Percentiles rank a stretch among this genome's conserved stretches.
These are phyloP conservation scores for Paratrypauchen microcephalus DNA, from an alignment of 2,797 vertebrate species.

Conservation along the genomic window DNA sequence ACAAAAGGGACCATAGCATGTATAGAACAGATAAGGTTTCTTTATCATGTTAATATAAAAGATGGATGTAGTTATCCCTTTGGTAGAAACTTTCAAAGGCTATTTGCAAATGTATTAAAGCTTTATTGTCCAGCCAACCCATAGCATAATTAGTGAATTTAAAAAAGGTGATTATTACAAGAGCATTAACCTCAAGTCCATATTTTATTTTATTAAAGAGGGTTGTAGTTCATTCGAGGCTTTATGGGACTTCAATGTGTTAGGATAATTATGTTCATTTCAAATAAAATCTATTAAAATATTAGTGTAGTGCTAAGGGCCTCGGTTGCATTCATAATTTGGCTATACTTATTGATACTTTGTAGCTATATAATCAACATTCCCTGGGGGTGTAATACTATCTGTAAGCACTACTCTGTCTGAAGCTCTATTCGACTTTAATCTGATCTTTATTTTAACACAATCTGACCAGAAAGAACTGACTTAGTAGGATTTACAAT, in stretches of 20 bases:
- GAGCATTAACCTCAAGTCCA: not conserved
- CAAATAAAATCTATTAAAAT: conserved; percentile 6
- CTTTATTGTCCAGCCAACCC: not conserved
- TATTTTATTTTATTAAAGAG: conserved; percentile 14
- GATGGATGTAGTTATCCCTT: not conserved
- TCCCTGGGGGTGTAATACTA: too few relatives aligned
- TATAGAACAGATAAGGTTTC: not conserved
- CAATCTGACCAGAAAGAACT: too few relatives aligned
- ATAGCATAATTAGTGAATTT: not conserved
- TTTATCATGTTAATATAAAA: not conserved
- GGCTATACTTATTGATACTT: too few relatives aligned
- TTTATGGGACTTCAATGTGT: not conserved
- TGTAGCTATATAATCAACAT: too few relatives aligned
- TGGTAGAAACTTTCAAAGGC: not conserved
- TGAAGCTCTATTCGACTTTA: too few relatives aligned
- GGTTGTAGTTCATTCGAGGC: not conserved
- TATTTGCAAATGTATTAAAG: not conserved
- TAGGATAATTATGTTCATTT: not conserved
- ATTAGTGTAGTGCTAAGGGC: not conserved
- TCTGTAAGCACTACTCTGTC: too few relatives aligned
- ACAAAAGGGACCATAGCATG: not conserved
- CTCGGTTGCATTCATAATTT: not conserved
- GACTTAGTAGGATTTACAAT: too few relatives aligned
- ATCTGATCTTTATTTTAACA: too few relatives aligned
- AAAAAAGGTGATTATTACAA: not conserved